A percentile compares a stretch with the other conserved stretches of the same genome.
phyloP scores from a whole-genome alignment of 2,113 vertebrate genomes.

The Phyllostomus discolor region DNA sequence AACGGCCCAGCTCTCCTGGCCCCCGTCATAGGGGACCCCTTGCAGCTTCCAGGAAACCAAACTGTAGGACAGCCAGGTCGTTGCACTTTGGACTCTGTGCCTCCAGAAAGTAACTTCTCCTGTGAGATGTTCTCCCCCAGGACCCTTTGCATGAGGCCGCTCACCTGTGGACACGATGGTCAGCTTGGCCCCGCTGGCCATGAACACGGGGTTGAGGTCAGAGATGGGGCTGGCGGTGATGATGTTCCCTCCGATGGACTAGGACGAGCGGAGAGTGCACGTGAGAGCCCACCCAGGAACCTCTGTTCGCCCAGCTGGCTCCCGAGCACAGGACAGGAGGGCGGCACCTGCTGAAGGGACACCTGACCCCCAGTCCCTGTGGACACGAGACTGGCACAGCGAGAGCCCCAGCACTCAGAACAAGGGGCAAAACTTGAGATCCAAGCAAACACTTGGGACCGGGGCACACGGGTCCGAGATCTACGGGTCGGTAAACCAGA shows the following conservation, averaged over 20 bases:
- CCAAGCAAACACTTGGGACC: accelerated
- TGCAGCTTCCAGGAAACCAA: neutral
- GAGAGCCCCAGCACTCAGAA: accelerated
- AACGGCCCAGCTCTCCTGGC: neutral
- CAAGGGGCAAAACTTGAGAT: neutral
- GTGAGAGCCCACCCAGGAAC: neutral
- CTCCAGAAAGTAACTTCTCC: neutral
- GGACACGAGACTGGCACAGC: neutral
- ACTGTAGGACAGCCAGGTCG: neutral
- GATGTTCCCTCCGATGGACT: conserved; percentile 97
- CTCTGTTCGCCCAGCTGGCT: neutral
- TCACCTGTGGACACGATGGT: conserved; percentile 89
- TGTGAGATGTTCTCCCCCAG: neutral
- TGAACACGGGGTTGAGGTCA: conserved; percentile 96
- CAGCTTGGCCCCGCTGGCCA: conserved; percentile 88
- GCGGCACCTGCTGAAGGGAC: neutral
- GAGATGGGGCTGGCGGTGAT: conserved; percentile 99
- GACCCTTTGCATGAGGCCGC: neutral
- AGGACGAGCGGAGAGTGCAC: conserved; percentile 1
- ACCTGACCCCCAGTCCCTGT: neutral
- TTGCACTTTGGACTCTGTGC: neutral
- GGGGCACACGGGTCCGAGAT: neutral
- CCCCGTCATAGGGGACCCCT: neutral
- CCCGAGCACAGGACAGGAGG: neutral
- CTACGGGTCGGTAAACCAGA: neutral